Conservation (phyloP, 2,888 invertebrate genomes). For the Vesta saturnalis region DNA sequence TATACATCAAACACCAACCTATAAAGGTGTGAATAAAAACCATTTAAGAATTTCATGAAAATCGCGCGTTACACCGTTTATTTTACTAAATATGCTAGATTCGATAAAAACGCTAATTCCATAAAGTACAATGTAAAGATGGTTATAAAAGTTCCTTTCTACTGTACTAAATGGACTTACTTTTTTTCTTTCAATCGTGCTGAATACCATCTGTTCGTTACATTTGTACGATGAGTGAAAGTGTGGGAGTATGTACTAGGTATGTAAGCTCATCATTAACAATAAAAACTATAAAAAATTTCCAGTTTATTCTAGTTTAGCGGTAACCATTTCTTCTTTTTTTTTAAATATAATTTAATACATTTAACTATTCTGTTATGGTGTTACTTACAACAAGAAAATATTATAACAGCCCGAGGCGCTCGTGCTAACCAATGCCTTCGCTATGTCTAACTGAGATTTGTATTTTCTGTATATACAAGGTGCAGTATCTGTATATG, state of each 20-base stretch:
- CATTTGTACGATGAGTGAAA: conserved; percentile 28
- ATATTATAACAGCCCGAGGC: conserved; percentile 16
- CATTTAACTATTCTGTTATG: too few relatives aligned
- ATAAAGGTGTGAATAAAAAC: too few relatives aligned
- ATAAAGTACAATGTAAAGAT: background rate
- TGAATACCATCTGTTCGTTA: conserved; percentile 21
- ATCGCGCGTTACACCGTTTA: too few relatives aligned
- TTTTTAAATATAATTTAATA: background rate
- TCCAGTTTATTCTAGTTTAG: background rate
- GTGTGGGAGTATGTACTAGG: conserved; percentile 29
- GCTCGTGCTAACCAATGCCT: conserved; percentile 29
- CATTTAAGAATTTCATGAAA: too few relatives aligned
- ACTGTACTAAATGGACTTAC: background rate
- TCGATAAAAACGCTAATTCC: too few relatives aligned
- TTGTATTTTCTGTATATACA: conserved; percentile 25
- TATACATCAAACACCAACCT: too few relatives aligned
- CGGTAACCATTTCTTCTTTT: background rate
- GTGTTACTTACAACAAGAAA: background rate
- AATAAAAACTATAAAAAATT: conserved; percentile 6
- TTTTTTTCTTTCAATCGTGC: conserved; percentile 20
- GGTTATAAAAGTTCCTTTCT: conserved; percentile 1
- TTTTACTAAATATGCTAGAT: too few relatives aligned
- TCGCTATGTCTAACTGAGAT: conserved; percentile 23
- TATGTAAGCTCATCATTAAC: background rate
- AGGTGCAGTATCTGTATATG: background rate